Evolutionary conservation across 2,797 vertebrate genomes (phyloP), one percentile per base, ranked within the genome.

Genomic region (Clarias fuscus): DNA sequence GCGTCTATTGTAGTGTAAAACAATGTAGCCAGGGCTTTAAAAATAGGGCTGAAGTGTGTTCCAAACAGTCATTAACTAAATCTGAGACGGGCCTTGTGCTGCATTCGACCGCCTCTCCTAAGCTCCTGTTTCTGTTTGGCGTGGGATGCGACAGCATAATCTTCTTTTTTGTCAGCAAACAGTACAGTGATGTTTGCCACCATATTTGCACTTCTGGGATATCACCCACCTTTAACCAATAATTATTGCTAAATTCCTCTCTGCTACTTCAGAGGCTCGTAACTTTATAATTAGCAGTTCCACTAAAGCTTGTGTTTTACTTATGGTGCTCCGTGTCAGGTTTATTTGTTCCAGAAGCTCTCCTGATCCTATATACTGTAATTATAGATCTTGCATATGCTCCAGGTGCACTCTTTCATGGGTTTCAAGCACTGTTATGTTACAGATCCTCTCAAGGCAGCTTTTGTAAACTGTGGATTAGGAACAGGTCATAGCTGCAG

Each of bases 291-390:
- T 78, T 78, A 68, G 62, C 37, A 78, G 43, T 65, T 78, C 11
- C 33, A 48, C 59, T 20, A 14, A 68, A 68, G 80, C 83, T 85
- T 68, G 18, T 84, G 83, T 84, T 84, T 84, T 56, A 48, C 33
- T 82, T 65, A 1, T n/a, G 59, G n/a, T 65, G 40, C 24, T 13
- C 48, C 56, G 61, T 30, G 43, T 82, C 65, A 56, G 24, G 68
- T 82, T 82, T 20, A 22, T 82, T 81, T 81, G 61, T 65, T 68
- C 64, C 4, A 68, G 68, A 82, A 68, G 33, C 53, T 64, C 64
- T 68, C 30, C 48, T 67, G 43, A 67, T 77, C 43, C 48, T 24
- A 5, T 68, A 24, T 68, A 53, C 48, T 13, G 11, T 53, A 78
- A 85, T 85, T 68, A 85, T 48, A 85, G 73, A 56, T 77, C 62